These are phyloP conservation scores for Hipposideros larvatus DNA, from an alignment of 2,797 vertebrate species.

Conservation along the genomic window DNA sequence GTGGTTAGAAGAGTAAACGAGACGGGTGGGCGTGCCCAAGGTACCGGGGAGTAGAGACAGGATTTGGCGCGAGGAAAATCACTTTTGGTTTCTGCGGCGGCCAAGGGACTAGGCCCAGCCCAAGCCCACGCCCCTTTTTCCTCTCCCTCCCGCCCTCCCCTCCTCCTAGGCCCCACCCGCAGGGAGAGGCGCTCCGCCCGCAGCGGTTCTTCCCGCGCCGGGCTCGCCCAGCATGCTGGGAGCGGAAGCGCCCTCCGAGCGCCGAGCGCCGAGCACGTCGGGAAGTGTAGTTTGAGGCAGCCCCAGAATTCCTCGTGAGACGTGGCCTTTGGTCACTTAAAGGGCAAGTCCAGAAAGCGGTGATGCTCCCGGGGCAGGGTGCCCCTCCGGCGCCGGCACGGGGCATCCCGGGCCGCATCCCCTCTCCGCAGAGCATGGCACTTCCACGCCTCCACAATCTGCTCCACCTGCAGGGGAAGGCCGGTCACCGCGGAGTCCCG, in stretches of 20 bases:
- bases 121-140: rapidly evolving
- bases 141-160: background rate
- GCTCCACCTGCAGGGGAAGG: conserved; percentile 84
- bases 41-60: rapidly evolving
- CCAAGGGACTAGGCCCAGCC: rapidly evolving
- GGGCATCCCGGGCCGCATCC: conserved; percentile 78
- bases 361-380: conserved; percentile 87
- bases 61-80: rapidly evolving
- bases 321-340: conserved; percentile 73
- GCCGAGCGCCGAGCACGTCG: background rate
- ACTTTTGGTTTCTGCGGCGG: rapidly evolving
- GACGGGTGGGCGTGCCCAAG: rapidly evolving
- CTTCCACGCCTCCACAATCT: conserved; percentile 88
- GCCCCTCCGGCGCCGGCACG: conserved; percentile 86
- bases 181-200: rapidly evolving
- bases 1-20: background rate
- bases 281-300: conserved; percentile 43
- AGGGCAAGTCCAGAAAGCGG: conserved; percentile 80
- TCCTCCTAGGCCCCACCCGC: background rate
- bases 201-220: rapidly evolving
- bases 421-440: conserved; percentile 86
- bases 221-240: background rate
- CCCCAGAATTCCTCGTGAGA: background rate
- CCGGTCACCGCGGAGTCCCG: background rate
- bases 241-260: background rate